phyloP scores from a whole-genome alignment of 1,140 invertebrate genomes.

The Oppia nitens region DNA sequence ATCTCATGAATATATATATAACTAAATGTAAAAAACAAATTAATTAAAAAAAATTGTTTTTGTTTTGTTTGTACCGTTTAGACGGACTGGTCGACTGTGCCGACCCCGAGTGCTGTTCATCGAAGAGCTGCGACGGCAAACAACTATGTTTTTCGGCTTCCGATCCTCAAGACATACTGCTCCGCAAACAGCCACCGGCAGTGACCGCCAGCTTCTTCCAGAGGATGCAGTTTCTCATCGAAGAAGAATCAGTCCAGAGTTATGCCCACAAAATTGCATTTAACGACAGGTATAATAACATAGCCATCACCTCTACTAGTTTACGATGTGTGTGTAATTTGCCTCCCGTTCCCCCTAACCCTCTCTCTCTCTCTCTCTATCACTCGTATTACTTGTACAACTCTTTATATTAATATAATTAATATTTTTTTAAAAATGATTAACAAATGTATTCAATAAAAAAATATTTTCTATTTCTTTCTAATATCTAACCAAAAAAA shows the following conservation, averaged over 20 bases:
- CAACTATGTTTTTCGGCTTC: constrained; percentile 85
- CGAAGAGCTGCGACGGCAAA: constrained; percentile 60
- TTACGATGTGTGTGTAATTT: not conserved
- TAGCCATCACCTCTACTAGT: not conserved
- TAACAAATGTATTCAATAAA: too few relatives aligned
- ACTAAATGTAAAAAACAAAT: too few relatives aligned
- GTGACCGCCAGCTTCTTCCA: constrained; percentile 95
- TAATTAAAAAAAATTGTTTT: constrained; percentile 15
- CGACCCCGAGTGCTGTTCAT: constrained; percentile 80
- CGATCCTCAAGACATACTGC: constrained; percentile 81
- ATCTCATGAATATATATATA: not conserved
- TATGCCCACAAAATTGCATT: constrained; percentile 94
- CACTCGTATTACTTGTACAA: not conserved
- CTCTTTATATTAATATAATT: too few relatives aligned
- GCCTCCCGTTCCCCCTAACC: not conserved
- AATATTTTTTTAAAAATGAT: too few relatives aligned
- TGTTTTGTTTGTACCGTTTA: constrained; percentile 26
- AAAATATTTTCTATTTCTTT: too few relatives aligned
- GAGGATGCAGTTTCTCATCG: constrained; percentile 91
- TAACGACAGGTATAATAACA: constrained; percentile 75
- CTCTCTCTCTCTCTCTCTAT: not conserved
- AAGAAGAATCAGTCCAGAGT: constrained; percentile 93
- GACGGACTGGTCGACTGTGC: constrained; percentile 95
- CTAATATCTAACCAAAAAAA: too few relatives aligned
- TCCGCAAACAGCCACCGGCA: constrained; percentile 84